phyloP scores from a whole-genome alignment of 2,113 vertebrate genomes.

The Puntigrus tetrazona region DNA sequence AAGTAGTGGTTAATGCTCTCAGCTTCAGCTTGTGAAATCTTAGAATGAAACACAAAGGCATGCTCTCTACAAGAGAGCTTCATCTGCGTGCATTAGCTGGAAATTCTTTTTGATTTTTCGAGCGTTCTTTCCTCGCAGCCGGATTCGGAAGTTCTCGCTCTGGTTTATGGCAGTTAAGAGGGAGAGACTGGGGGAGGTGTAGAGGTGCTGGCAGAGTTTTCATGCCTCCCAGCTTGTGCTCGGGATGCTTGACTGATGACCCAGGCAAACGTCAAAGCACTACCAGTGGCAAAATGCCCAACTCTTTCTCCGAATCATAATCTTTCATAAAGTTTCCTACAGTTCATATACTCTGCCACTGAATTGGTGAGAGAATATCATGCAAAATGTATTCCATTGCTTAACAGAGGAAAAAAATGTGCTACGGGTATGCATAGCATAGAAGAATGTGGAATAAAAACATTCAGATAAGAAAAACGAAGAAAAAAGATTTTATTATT shows the following conservation, averaged over 20 bases:
- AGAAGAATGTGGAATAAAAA: neutral
- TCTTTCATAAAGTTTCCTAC: constrained; percentile 38
- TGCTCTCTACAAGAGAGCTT: constrained; percentile 56
- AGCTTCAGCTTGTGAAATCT: constrained; percentile 56
- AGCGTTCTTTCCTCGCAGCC: constrained; percentile 26
- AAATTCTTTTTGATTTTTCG: constrained; percentile 51
- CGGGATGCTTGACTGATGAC: constrained; percentile 55
- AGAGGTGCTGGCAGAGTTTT: constrained; percentile 49
- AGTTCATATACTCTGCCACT: constrained; percentile 19
- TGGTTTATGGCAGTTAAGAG: constrained; percentile 32
- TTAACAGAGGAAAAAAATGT: neutral
- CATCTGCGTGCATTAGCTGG: constrained; percentile 49
- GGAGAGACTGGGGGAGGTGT: constrained; percentile 9
- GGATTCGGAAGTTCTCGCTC: constrained; percentile 43
- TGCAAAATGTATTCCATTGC: constrained; percentile 19
- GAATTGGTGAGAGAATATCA: neutral
- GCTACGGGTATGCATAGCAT: no score
- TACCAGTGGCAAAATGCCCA: constrained; percentile 34
- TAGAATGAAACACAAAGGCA: constrained; percentile 58
- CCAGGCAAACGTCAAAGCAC: constrained; percentile 46
- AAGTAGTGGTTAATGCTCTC: constrained; percentile 61
- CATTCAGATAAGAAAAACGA: no score
- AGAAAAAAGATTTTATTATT: neutral
- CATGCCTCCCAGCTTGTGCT: constrained; percentile 44
- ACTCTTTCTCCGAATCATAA: constrained; percentile 39